A percentile compares a stretch with the other conserved stretches of the same genome.
Evolutionary conservation across 2,113 vertebrate genomes (phyloP).

Genomic region (Callionymus lyra): DNA sequence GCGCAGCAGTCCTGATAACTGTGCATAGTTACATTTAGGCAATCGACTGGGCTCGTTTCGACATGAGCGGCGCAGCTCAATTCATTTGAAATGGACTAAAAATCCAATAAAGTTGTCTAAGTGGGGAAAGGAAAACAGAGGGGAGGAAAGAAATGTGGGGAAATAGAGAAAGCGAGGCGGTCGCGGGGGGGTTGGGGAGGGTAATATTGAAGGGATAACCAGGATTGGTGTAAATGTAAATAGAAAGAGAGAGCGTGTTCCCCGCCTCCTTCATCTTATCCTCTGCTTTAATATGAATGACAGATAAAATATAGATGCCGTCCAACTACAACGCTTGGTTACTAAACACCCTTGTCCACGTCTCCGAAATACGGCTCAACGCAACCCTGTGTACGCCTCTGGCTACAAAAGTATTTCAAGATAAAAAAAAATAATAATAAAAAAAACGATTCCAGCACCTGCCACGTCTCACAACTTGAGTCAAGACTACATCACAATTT

Average conservation of each 20-base stretch:
- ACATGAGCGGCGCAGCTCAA: conserved; percentile 50
- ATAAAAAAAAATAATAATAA: too few species aligned
- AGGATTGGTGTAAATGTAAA: conserved; percentile 20
- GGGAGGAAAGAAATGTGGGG: conserved; percentile 14
- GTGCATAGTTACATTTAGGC: conserved; percentile 68
- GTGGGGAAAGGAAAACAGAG: conserved; percentile 22
- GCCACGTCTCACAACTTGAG: conserved; percentile 31
- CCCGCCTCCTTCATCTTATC: conserved; percentile 1
- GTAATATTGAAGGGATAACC: conserved; percentile 38
- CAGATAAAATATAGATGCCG: conserved; percentile 43
- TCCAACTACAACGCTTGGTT: conserved; percentile 18
- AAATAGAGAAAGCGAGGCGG: conserved; percentile 5
- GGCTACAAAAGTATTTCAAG: conserved; percentile 10
- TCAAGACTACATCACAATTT: conserved; percentile 38
- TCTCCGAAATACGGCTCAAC: conserved; percentile 8
- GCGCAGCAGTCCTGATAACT: conserved; percentile 52
- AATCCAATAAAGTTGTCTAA: conserved; percentile 47
- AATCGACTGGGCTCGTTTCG: conserved; percentile 63
- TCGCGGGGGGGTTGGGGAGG: neutral
- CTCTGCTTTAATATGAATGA: conserved; percentile 28
- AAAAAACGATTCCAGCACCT: neutral
- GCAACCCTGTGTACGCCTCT: conserved; percentile 8
- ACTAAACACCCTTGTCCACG: conserved; percentile 23
- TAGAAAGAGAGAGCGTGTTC: conserved; percentile 5
- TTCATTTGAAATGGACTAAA: conserved; percentile 54